Conservation (phyloP, 2,888 invertebrate species). For the Melanostoma scalare region DNA sequence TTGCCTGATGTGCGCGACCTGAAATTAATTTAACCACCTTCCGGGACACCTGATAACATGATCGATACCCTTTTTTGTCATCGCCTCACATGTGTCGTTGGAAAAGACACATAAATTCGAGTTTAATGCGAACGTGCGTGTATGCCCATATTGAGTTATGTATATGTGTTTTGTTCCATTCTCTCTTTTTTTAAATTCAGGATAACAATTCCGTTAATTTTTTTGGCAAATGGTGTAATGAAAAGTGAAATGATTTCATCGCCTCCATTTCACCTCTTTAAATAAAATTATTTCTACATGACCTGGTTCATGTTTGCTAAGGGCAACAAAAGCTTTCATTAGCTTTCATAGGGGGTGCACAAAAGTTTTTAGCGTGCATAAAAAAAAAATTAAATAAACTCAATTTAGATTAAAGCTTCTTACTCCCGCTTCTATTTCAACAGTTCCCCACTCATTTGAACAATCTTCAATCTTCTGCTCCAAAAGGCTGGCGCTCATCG, state of each 20-base stretch:
- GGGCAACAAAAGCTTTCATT: conserved; percentile 36
- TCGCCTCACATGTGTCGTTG: conserved; percentile 9
- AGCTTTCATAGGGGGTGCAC: background rate
- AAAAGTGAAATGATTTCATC: conserved; percentile 59
- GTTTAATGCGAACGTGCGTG: conserved; percentile 28
- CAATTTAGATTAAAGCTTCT: conserved; percentile 53
- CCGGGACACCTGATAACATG: conserved; percentile 63
- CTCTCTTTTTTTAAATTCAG: background rate
- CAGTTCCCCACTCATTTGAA: conserved; percentile 12
- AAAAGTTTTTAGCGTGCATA: background rate
- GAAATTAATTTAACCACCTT: conserved; percentile 66
- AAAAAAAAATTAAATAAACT: conserved; percentile 26
- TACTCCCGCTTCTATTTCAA: background rate
- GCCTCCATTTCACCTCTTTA: conserved; percentile 54
- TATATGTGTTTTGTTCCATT: conserved; percentile 1
- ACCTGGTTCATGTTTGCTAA: conserved; percentile 42
- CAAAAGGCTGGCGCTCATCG: conserved; percentile 23
- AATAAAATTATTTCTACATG: conserved; percentile 58
- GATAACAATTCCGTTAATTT: conserved; percentile 16
- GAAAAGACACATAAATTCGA: conserved; percentile 29
- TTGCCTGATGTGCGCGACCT: conserved; percentile 58
- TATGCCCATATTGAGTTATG: background rate
- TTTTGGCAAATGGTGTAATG: conserved; percentile 48
- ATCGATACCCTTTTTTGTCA: conserved; percentile 54
- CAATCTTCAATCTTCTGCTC: conserved; percentile 10